A percentile compares a stretch with the other conserved stretches of the same genome.
Evolutionary conservation across 1,140 invertebrate genomes (phyloP).

Genomic region (Dufourea novaeangliae): DNA sequence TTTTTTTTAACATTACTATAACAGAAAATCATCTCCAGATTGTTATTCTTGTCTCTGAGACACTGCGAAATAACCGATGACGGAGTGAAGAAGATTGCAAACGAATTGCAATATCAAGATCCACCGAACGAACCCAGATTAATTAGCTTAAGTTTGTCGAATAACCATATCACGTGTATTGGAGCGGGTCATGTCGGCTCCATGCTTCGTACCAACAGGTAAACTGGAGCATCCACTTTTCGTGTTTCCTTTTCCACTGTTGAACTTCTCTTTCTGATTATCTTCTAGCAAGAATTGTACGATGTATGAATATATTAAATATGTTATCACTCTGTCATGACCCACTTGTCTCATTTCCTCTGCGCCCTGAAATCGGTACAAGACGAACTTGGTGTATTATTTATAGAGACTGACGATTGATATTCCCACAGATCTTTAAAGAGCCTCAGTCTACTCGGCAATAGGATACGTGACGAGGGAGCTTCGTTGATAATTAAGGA

Average conservation of each 20-base stretch:
- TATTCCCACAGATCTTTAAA: slow-evolving; percentile 50
- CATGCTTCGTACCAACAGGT: slow-evolving; percentile 66
- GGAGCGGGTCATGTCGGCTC: slow-evolving; percentile 53
- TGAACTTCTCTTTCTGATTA: background rate
- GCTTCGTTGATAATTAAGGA: slow-evolving; percentile 57
- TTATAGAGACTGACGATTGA: background rate
- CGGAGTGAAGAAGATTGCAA: slow-evolving; percentile 61
- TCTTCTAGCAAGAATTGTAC: background rate
- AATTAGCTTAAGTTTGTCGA: slow-evolving; percentile 67
- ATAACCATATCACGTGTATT: slow-evolving; percentile 68
- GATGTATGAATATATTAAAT: background rate
- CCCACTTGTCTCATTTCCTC: background rate
- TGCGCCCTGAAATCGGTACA: background rate
- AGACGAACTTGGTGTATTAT: background rate
- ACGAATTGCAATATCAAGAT: slow-evolving; percentile 58
- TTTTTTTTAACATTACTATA: background rate
- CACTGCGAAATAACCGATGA: slow-evolving; percentile 66
- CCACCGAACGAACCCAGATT: slow-evolving; percentile 63
- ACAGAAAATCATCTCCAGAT: slow-evolving; percentile 22
- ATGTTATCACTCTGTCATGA: background rate
- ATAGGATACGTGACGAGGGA: slow-evolving; percentile 67
- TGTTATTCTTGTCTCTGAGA: slow-evolving; percentile 64
- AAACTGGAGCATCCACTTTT: background rate
- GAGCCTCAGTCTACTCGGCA: slow-evolving; percentile 60
- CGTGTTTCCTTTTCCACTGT: background rate